A percentile compares a stretch with the other conserved stretches of the same genome.
Evolutionary conservation across 2,113 vertebrate genomes (phyloP).

Genomic region (Panurus biarmicus): DNA sequence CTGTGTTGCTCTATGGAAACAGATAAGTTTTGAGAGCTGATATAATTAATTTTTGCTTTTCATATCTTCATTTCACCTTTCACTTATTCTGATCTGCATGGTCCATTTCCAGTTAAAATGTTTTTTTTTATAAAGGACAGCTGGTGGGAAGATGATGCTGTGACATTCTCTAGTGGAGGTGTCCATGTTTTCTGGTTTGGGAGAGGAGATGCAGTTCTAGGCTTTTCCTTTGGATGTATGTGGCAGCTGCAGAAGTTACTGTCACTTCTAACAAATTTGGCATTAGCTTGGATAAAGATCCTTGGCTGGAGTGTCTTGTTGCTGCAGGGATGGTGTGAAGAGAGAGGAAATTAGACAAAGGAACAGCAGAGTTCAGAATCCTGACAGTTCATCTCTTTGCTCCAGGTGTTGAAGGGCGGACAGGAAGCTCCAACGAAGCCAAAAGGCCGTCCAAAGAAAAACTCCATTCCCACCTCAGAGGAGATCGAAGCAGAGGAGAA

Average conservation of each 20-base stretch:
- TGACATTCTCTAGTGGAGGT: background rate
- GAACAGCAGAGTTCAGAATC: background rate
- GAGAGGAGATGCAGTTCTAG: background rate
- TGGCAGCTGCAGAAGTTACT: background rate
- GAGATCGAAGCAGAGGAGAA: conserved; percentile 95
- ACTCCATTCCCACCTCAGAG: conserved; percentile 96
- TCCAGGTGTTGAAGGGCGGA: conserved; percentile 94
- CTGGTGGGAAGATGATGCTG: background rate
- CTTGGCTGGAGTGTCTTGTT: background rate
- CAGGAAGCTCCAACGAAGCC: conserved; percentile 97
- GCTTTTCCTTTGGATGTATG: background rate
- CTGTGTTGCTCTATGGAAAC: background rate
- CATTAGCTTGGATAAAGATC: background rate
- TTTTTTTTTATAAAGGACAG: background rate
- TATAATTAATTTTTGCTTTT: background rate
- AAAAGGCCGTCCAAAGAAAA: conserved; percentile 97
- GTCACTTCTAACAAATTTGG: background rate
- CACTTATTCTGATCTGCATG: background rate
- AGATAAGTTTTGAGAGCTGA: background rate
- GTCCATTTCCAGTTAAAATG: background rate
- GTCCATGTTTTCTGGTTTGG: background rate
- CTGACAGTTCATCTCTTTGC: background rate
- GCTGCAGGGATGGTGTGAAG: background rate
- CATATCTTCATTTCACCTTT: background rate
- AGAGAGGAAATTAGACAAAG: background rate